phyloP scores from a whole-genome alignment of 2,888 invertebrate genomes.

The Oithona nana region DNA sequence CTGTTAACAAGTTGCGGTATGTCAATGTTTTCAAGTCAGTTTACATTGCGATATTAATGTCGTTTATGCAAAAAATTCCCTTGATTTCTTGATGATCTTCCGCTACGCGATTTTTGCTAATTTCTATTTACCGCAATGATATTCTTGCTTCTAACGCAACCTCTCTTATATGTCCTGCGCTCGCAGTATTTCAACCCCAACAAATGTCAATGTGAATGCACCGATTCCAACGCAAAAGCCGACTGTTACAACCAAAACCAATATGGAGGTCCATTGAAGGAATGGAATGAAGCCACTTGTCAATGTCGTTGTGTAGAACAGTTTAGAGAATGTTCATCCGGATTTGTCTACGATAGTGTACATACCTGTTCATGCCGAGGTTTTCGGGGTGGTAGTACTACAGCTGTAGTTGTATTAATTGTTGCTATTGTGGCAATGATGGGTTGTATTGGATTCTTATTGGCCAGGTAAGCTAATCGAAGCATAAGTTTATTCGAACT shows the following conservation, averaged over 20 bases:
- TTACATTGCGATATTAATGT: no score
- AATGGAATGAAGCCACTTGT: background rate
- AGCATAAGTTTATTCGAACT: no score
- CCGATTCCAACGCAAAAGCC: background rate
- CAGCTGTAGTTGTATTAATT: background rate
- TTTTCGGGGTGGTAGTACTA: no score
- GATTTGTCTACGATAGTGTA: background rate
- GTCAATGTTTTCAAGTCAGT: no score
- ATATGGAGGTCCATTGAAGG: background rate
- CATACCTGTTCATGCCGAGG: no score
- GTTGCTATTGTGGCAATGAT: background rate
- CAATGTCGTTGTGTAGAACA: background rate
- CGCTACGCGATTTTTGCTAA: no score
- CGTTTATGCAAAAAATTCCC: no score
- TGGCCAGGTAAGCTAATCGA: background rate
- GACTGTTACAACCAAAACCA: background rate
- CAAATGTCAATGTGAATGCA: background rate
- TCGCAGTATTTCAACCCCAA: background rate
- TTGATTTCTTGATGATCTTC: no score
- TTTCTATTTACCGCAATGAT: no score
- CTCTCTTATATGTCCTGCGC: background rate
- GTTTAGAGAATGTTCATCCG: constrained; percentile 1
- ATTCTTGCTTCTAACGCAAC: no score
- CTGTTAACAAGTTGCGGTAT: no score
- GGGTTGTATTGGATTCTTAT: background rate